Percentiles rank a stretch among this genome's conserved stretches.
These are phyloP conservation scores for Cheilosia grossa DNA, from an alignment of 2,888 invertebrate genomes.

Conservation along the genomic window DNA sequence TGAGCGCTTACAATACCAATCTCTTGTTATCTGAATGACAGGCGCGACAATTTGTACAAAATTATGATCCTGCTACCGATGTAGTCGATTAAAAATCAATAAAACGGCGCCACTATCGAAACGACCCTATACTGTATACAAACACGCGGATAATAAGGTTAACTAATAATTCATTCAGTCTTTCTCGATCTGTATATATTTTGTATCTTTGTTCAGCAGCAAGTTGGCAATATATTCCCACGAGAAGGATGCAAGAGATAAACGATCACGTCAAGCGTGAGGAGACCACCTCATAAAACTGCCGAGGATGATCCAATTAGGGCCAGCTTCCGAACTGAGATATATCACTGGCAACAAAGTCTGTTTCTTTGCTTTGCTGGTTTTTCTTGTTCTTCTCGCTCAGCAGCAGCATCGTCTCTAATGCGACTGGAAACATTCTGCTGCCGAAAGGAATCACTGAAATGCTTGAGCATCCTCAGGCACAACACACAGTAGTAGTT, in stretches of 20 bases:
- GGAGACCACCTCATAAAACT: constrained; percentile 60
- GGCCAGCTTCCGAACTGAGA: constrained; percentile 30
- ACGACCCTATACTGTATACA: not conserved
- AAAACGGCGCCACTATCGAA: constrained; percentile 31
- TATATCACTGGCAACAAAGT: constrained; percentile 41
- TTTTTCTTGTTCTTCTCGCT: constrained; percentile 6
- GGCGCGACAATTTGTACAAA: constrained; percentile 21
- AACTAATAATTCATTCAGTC: constrained; percentile 30
- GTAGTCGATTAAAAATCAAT: constrained; percentile 1
- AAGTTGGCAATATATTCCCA: constrained; percentile 26
- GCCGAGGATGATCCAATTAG: constrained; percentile 69
- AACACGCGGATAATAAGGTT: not conserved
- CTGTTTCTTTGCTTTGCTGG: not conserved
- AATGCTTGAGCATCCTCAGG: constrained; percentile 45
- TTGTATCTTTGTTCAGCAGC: not conserved
- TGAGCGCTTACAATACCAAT: not conserved
- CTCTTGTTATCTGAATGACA: constrained; percentile 4
- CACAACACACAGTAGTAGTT: constrained; percentile 12
- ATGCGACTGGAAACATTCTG: constrained; percentile 47
- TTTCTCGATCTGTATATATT: not conserved
- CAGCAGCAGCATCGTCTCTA: constrained; percentile 9
- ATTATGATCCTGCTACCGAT: not conserved
- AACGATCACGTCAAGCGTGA: constrained; percentile 43
- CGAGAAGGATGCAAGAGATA: constrained; percentile 33
- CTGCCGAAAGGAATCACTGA: constrained; percentile 49